Percentiles rank a stretch among this genome's conserved stretches.
phyloP scores from a whole-genome alignment of 2,797 vertebrate genomes.

The Anas georgica region DNA sequence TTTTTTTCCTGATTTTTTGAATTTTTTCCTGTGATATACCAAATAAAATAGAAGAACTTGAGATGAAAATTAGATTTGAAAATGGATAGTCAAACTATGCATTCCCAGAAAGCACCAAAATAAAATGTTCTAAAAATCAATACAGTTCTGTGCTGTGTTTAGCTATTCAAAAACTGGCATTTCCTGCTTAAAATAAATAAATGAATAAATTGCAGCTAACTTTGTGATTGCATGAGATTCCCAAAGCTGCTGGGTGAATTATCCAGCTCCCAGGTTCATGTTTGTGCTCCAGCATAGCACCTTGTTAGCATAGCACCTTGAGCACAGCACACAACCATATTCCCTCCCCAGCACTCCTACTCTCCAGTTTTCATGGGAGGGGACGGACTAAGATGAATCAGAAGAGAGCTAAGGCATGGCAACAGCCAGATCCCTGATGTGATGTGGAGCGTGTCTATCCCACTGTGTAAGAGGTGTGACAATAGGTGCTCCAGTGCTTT shows the following conservation, averaged over 20 bases:
- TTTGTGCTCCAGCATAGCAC: not conserved
- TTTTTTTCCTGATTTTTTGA: not conserved
- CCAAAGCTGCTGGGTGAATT: conserved; percentile 18
- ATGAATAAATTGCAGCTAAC: not conserved
- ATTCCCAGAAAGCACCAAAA: not conserved
- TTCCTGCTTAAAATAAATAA: not conserved
- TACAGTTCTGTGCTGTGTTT: not conserved
- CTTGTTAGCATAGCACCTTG: not conserved
- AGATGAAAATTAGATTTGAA: not conserved
- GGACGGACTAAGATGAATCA: not conserved
- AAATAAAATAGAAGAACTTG: not conserved
- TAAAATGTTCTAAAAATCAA: not conserved
- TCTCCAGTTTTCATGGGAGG: not conserved
- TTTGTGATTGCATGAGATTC: not conserved
- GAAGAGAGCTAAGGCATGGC: not conserved
- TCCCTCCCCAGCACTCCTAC: not conserved
- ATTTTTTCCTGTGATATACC: not conserved
- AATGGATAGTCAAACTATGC: not conserved
- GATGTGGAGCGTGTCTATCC: not conserved
- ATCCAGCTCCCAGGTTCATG: not conserved
- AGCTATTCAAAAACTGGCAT: not conserved
- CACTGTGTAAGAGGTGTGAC: not conserved
- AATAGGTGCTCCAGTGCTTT: conserved; percentile 6
- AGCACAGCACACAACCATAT: not conserved
- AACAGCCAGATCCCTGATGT: not conserved